A percentile compares a stretch with the other conserved stretches of the same genome.
phyloP scores from a whole-genome alignment of 1,140 invertebrate genomes.

The Dufourea novaeangliae region DNA sequence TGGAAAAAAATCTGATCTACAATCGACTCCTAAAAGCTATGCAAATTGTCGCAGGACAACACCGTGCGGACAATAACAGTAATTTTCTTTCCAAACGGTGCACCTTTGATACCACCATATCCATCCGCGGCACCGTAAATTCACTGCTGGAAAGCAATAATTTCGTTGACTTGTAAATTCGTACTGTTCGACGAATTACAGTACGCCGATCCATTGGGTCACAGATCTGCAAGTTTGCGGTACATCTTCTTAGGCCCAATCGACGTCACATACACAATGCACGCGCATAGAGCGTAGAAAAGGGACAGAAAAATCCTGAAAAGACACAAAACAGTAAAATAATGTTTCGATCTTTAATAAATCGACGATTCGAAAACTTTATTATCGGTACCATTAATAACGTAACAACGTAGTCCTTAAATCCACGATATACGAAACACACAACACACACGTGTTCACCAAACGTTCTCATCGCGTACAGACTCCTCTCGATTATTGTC shows the following conservation, averaged over 20 bases:
- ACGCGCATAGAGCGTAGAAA: not conserved
- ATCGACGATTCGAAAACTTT: conserved; percentile 19
- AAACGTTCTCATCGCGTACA: too few relatives aligned
- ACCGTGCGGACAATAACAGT: not conserved
- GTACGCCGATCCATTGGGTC: not conserved
- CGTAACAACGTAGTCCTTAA: not conserved
- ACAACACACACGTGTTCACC: too few relatives aligned
- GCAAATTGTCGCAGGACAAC: not conserved
- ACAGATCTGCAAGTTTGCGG: conserved; percentile 1
- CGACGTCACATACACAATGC: not conserved
- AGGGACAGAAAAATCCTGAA: not conserved
- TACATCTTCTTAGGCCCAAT: not conserved
- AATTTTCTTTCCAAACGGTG: conserved; percentile 21
- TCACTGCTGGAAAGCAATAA: not conserved
- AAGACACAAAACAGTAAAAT: not conserved
- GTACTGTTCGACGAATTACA: not conserved
- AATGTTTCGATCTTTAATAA: conserved; percentile 3
- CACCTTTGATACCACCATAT: not conserved
- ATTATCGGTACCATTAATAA: conserved; percentile 13
- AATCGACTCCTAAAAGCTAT: too few relatives aligned
- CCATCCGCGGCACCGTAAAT: conserved; percentile 13
- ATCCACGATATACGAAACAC: conserved; percentile 5
- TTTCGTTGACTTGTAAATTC: conserved; percentile 1
- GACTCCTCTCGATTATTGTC: too few relatives aligned
- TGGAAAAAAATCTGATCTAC: too few relatives aligned